Conservation (phyloP, 2,797 vertebrate genomes). For the Sphenodon punctatus region DNA sequence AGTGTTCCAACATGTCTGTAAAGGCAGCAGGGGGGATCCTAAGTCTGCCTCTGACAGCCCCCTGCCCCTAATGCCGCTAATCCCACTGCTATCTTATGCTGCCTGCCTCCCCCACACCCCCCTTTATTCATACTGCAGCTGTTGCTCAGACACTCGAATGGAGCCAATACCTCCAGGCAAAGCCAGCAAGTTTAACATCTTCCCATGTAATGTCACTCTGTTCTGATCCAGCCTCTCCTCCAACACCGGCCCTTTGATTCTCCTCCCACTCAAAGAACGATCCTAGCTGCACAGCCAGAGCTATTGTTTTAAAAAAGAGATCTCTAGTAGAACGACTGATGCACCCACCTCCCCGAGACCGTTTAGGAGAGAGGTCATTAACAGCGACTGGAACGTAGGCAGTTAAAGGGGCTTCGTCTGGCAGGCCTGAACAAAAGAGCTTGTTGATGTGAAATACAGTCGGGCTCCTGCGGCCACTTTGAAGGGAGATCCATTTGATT, state of each 20-base stretch:
- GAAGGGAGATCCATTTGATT: neutral
- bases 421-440: neutral
- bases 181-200: neutral
- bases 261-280: neutral
- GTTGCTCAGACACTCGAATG: neutral
- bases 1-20: neutral
- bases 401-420: neutral
- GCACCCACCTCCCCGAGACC: neutral
- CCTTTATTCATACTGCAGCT: neutral
- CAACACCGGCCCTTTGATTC: neutral
- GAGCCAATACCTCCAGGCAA: neutral
- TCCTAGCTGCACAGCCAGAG: neutral
- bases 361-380: neutral
- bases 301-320: neutral
- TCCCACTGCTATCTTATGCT: neutral
- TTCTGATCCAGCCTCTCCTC: neutral
- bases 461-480: neutral
- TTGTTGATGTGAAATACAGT: neutral
- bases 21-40: neutral
- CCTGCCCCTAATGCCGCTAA: neutral
- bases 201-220: neutral
- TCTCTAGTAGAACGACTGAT: neutral
- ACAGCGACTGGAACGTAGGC: neutral
- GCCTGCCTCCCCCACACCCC: neutral
- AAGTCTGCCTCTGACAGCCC: neutral